A percentile compares a stretch with the other conserved stretches of the same genome.
Conservation (phyloP, 2,888 invertebrate genomes). For the Melinaea menophilus region DNA sequence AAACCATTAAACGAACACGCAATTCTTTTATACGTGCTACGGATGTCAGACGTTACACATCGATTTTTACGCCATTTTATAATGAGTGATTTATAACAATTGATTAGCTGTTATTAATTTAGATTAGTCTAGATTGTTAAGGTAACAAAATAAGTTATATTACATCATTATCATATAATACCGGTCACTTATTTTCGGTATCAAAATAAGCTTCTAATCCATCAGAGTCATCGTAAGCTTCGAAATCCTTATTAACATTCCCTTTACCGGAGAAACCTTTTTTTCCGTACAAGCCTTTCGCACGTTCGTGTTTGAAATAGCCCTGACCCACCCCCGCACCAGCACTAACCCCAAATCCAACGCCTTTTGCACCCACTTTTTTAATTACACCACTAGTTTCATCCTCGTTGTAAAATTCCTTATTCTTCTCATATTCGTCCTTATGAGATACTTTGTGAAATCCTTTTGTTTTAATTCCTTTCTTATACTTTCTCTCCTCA, state of each 20-base stretch:
- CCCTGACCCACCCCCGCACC: constrained; percentile 65
- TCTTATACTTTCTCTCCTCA: constrained; percentile 70
- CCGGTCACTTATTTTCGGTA: constrained; percentile 34
- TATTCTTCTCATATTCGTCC: constrained; percentile 80
- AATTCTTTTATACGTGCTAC: constrained; percentile 10
- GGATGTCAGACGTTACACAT: constrained; percentile 24
- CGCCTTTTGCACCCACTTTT: constrained; percentile 71
- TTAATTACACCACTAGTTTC: constrained; percentile 72
- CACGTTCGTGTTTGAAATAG: constrained; percentile 58
- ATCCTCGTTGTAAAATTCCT: constrained; percentile 77
- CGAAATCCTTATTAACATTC: constrained; percentile 67
- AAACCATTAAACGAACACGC: background rate
- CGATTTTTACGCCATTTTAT: constrained; percentile 21
- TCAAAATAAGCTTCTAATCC: constrained; percentile 60
- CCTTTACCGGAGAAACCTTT: constrained; percentile 73
- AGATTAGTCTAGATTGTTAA: too few species aligned
- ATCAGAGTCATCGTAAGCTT: constrained; percentile 66
- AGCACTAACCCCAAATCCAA: constrained; percentile 60
- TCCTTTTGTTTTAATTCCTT: constrained; percentile 77
- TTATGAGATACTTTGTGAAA: constrained; percentile 78
- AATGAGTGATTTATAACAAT: constrained; percentile 24
- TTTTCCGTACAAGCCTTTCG: constrained; percentile 66
- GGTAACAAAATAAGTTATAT: too few species aligned
- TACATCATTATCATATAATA: background rate
- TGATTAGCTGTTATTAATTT: too few species aligned